A percentile compares a stretch with the other conserved stretches of the same genome.
phyloP scores from a whole-genome alignment of 2,888 invertebrate species.

The Drosophila fungiperda region DNA sequence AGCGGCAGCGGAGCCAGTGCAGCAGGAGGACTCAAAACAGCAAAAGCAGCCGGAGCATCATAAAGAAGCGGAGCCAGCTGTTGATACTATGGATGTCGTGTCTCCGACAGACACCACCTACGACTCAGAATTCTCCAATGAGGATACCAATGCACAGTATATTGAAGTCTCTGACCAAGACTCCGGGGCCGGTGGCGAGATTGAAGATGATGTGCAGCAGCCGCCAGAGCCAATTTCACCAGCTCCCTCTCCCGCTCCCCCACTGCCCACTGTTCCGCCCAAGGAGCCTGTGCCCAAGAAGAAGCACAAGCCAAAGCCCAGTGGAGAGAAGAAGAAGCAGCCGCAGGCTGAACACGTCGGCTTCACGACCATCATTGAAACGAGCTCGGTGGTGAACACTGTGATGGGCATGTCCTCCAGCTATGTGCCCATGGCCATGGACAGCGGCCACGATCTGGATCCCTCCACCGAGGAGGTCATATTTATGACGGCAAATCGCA shows the following conservation, averaged over 20 bases:
- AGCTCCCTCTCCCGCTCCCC: background rate
- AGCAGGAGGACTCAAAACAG: conserved; percentile 21
- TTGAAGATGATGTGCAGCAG: conserved; percentile 58
- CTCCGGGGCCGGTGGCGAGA: conserved; percentile 44
- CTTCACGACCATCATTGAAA: conserved; percentile 77
- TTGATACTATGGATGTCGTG: conserved; percentile 42
- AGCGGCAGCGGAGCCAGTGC: conserved; percentile 17
- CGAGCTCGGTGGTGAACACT: conserved; percentile 81
- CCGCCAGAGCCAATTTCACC: conserved; percentile 36
- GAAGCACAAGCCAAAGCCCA: conserved; percentile 82
- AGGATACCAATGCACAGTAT: conserved; percentile 80
- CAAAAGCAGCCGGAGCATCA: conserved; percentile 15
- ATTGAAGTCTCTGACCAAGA: conserved; percentile 83
- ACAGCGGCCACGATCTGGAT: conserved; percentile 70
- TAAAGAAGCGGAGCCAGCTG: conserved; percentile 7
- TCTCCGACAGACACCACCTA: conserved; percentile 78
- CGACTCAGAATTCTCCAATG: conserved; percentile 82
- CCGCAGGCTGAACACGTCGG: conserved; percentile 46
- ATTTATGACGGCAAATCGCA: conserved; percentile 82
- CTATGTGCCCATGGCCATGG: conserved; percentile 82
- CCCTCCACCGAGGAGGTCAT: conserved; percentile 83
- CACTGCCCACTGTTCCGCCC: conserved; percentile 41
- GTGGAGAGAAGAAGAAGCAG: conserved; percentile 68
- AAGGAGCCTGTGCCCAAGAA: conserved; percentile 83
- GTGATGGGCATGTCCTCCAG: conserved; percentile 76